Evolutionary conservation across 2,888 invertebrate species (phyloP).

Genomic region (Neria commutata): DNA sequence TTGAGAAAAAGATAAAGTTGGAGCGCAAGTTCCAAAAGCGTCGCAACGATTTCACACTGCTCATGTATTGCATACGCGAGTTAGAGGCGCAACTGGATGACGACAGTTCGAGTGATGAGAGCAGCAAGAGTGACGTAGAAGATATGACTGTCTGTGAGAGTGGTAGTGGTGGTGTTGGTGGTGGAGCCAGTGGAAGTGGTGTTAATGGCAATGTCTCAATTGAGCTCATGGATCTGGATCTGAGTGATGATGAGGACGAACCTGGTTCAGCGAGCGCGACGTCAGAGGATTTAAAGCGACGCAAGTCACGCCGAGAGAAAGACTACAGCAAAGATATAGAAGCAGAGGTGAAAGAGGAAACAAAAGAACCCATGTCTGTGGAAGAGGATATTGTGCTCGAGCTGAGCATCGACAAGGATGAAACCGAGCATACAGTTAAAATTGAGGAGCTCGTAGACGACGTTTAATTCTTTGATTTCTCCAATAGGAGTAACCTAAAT

Average conservation of each 20-base stretch:
- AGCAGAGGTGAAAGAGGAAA: slow-evolving; percentile 29
- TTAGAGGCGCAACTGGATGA: slow-evolving; percentile 81
- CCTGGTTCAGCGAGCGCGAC: slow-evolving; percentile 33
- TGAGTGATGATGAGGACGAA: slow-evolving; percentile 49
- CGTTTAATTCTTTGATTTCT: no score
- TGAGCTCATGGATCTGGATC: slow-evolving; percentile 45
- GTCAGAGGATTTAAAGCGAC: slow-evolving; percentile 3
- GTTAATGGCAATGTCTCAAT: slow-evolving; percentile 24
- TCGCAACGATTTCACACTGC: slow-evolving; percentile 87
- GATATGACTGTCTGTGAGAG: slow-evolving; percentile 26
- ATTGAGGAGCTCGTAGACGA: not conserved
- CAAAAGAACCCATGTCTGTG: slow-evolving; percentile 47
- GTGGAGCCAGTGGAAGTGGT: slow-evolving; percentile 11
- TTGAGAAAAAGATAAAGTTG: slow-evolving; percentile 73
- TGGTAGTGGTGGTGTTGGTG: slow-evolving; percentile 28
- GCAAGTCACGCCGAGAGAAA: not conserved
- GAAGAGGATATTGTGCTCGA: slow-evolving; percentile 55
- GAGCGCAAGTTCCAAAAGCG: slow-evolving; percentile 81
- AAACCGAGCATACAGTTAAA: slow-evolving; percentile 41
- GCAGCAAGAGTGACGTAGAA: slow-evolving; percentile 34
- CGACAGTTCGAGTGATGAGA: slow-evolving; percentile 66
- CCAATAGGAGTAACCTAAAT: no score
- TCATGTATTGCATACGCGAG: slow-evolving; percentile 86
- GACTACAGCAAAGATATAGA: slow-evolving; percentile 5
- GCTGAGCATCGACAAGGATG: slow-evolving; percentile 53